Evolutionary conservation across 2,888 invertebrate genomes (phyloP), one percentile per base, ranked within the genome.

Genomic region (Plemyria rubiginata): DNA sequence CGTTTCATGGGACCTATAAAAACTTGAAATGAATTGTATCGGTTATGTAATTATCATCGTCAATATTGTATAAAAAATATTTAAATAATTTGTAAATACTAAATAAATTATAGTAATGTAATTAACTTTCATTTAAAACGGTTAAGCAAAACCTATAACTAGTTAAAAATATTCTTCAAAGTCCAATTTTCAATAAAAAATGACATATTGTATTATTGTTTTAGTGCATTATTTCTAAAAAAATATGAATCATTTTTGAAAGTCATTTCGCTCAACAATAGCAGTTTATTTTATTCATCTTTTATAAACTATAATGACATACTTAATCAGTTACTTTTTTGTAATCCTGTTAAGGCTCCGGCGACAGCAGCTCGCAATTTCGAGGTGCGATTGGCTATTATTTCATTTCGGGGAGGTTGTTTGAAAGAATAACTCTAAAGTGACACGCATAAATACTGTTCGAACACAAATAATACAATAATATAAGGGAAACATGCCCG

Each of bases 51-150:
- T 50, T 58, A 54, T 61, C 65, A 54, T 66, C 51, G 55, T 51
- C 51, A 51, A 40, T 46, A 60, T 53, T 60, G 56, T 60, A 64
- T 63, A 60, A 64, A 56, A 43, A 49, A 15, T 60, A 60, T 45
- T 29, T 29, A n/a, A 8, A 46, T 60, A 38, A 53, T 32, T 15
- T 65, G 64, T 73, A 72, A 68, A 70, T 78, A 72, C 72, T 73
- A 51, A 45, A 32, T 9, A 46, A 46, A 16, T 41, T 28, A 12
- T n/a, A 13, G 1, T 41, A 29, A 43, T 50, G 28, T 32, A 56
- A 28, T 59, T 4, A 60, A 29, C 9, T 58, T 46, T 51, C 22
- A 22, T 45, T 58, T 58, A 36, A 43, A 45, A 54, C 36, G 22
- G 12, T 46, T 49, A 56, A 40, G 15, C 9, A 16, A 38, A 56